A percentile compares a stretch with the other conserved stretches of the same genome.
phyloP scores from a whole-genome alignment of 1,140 invertebrate genomes.

The Drosophila dunni region DNA sequence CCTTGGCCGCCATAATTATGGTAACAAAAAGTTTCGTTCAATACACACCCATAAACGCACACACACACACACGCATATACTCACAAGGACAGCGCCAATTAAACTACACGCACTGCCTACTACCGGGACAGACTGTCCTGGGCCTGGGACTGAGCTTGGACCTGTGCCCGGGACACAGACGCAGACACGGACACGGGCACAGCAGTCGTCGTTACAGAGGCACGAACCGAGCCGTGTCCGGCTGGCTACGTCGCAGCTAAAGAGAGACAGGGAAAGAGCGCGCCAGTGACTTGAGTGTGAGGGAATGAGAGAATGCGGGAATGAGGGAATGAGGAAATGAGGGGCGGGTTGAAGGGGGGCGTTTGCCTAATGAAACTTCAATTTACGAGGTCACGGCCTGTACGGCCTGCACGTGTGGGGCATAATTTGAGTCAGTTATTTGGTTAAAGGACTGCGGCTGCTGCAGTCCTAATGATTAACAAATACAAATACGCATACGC shows the following conservation, averaged over 20 bases:
- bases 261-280: no score
- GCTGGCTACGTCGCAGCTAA: background rate
- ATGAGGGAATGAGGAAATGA: background rate
- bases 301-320: background rate
- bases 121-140: conserved; percentile 32
- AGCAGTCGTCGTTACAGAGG: conserved; percentile 50
- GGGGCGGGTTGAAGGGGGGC: background rate
- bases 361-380: conserved; percentile 75
- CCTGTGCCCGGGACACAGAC: conserved; percentile 33
- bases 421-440: conserved; percentile 80
- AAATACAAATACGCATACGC: conserved; percentile 66
- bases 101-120: conserved; percentile 72
- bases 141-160: conserved; percentile 16
- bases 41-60: conserved; percentile 63
- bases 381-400: conserved; percentile 80
- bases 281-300: background rate
- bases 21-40: conserved; percentile 79
- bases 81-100: conserved; percentile 64
- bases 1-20: conserved; percentile 82
- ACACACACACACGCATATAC: conserved; percentile 42
- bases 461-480: conserved; percentile 72
- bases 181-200: conserved; percentile 34
- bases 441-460: conserved; percentile 75
- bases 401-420: conserved; percentile 77
- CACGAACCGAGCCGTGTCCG: conserved; percentile 39